phyloP scores from a whole-genome alignment of 2,797 vertebrate genomes.

The Myotis planiceps region DNA sequence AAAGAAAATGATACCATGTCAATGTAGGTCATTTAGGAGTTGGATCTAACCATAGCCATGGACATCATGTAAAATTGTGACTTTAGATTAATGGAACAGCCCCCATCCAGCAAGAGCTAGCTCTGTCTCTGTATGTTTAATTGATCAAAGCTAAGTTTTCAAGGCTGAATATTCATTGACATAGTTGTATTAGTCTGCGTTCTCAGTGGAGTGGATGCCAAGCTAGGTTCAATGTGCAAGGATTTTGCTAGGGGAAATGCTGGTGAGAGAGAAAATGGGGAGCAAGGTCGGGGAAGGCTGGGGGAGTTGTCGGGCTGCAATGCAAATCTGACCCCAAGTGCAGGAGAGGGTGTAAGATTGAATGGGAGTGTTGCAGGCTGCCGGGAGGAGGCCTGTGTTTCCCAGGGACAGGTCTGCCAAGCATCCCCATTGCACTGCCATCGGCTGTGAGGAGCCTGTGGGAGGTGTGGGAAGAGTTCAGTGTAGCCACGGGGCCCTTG shows the following conservation, averaged over 20 bases:
- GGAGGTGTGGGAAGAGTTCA: neutral
- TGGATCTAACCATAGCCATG: neutral
- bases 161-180: neutral
- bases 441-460: neutral
- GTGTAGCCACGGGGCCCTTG: neutral
- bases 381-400: neutral
- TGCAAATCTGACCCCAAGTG: neutral
- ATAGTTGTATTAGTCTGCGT: neutral
- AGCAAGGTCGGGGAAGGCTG: neutral
- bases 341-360: neutral
- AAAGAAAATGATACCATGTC: neutral
- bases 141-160: constrained; percentile 24
- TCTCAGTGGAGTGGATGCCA: neutral
- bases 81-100: neutral
- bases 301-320: neutral
- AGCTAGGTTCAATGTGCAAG: neutral
- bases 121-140: constrained; percentile 1
- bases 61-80: neutral
- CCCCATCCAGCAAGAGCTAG: neutral
- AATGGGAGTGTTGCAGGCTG: neutral
- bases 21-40: neutral
- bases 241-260: neutral
- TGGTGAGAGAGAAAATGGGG: neutral
- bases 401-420: neutral
- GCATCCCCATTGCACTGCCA: no score